Evolutionary conservation across 2,113 vertebrate species (phyloP), one percentile per base, ranked within the genome.

Genomic region (Arvicanthis niloticus): DNA sequence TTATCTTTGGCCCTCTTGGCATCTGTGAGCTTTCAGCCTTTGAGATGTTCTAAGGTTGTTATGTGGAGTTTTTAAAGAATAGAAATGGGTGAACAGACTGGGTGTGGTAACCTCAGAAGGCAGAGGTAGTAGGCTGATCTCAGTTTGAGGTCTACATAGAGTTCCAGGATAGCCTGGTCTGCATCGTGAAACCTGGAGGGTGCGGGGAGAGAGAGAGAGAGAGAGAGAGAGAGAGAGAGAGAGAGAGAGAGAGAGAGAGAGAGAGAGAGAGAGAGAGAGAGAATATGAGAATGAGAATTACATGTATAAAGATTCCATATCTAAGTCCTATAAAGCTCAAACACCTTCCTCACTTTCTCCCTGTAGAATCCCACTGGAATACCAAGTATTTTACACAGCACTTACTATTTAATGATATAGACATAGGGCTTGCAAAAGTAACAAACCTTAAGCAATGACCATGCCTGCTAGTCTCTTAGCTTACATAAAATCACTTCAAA

Each of bases 11-110:
- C 77, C 78, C 88, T 92, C 60, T 78, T 45, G 81, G 85, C 85
- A 42, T 91, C 84, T 93, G 87, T 91, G 91, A 97, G 70, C 87
- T 68, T 91, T 91, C 89, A 96, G 56, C 77, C 95, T 82, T 95
- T 95, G 91, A 93, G 85, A 80, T 95, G 85, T 15, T 94, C 62
- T n/a, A 75, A 72, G 42, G 62, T 92, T 96, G 90, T 81, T 81
- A 73, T 93, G 42, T 70, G 84, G 29, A 45, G 68, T 88, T 91
- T 93, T 91, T 88, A 78, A 93, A 92, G 60, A 78, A 40, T 42
- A 84, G n/a, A 73, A 76, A 88, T 86, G 56, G n/a, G 70, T 42
- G 42, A 91, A 37, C 45, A 17, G 88, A 65, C 62, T 13, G 11
- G 19, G 29, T 2, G 1, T 87, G 48, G 22, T 56, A 10, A 21